Conservation (phyloP, 1,140 invertebrate species). For the Acyrthosiphon pisum region DNA sequence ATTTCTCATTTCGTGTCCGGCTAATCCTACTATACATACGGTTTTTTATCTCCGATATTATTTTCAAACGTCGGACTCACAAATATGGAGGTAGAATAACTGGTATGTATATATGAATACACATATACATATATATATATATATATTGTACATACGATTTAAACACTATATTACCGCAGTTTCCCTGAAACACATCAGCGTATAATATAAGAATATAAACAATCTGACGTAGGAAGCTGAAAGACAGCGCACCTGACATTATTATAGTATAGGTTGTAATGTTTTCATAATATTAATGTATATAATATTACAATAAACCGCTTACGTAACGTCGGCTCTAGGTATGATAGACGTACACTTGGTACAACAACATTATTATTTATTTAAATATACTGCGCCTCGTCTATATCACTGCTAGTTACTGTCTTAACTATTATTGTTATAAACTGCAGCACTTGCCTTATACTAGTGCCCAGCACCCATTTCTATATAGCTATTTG, state of each 20-base stretch:
- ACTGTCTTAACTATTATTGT: background rate
- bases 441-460: background rate
- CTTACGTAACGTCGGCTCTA: background rate
- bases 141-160: background rate
- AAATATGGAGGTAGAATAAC: background rate
- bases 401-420: background rate
- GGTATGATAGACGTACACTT: background rate
- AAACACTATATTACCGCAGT: background rate
- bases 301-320: background rate
- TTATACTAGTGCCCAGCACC: background rate
- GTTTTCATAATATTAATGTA: background rate
- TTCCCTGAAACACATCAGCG: background rate
- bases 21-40: background rate
- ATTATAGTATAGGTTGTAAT: background rate
- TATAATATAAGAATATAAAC: background rate
- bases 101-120: too few species aligned
- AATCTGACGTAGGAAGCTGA: background rate
- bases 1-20: background rate
- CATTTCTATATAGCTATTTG: too few species aligned
- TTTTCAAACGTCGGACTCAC: background rate
- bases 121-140: too few species aligned
- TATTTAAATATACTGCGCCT: background rate
- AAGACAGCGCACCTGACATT: background rate
- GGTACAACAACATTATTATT: background rate
- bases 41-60: background rate